Conservation (phyloP, 2,888 invertebrate genomes). For the Eupithecia centaureata region DNA sequence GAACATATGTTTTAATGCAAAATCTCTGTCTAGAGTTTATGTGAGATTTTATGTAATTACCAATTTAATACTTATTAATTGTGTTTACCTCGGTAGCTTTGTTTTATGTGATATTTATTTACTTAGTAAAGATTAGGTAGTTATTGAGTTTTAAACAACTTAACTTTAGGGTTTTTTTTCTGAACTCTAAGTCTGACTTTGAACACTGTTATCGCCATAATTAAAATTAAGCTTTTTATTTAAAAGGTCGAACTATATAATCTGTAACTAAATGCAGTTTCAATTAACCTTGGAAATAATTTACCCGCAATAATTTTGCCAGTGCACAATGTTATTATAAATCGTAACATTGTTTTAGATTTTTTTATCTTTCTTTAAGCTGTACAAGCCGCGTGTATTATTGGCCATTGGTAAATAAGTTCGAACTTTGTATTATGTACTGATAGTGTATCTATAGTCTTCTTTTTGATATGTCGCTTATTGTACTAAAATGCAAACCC, state of each 20-base stretch:
- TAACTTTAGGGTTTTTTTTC: neutral
- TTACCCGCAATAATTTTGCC: neutral
- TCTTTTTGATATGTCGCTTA: constrained; percentile 2
- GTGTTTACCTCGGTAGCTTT: neutral
- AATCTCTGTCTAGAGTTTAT: neutral
- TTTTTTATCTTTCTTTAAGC: too few species aligned
- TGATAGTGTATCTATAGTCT: neutral
- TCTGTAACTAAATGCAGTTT: neutral
- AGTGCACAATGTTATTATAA: neutral
- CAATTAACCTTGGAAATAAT: neutral
- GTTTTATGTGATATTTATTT: constrained; percentile 9
- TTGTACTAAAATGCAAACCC: neutral
- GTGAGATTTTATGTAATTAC: neutral
- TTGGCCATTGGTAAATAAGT: neutral
- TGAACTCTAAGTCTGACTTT: neutral
- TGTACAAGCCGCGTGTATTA: too few species aligned
- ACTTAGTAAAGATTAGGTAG: neutral
- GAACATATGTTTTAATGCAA: neutral
- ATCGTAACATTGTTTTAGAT: neutral
- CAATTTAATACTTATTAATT: neutral
- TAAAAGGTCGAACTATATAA: neutral
- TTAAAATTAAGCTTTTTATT: neutral
- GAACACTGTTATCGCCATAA: neutral
- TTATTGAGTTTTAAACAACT: neutral
- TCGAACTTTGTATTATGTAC: neutral